Evolutionary conservation across 2,113 vertebrate genomes (phyloP).

Genomic region (Petroica traversi): DNA sequence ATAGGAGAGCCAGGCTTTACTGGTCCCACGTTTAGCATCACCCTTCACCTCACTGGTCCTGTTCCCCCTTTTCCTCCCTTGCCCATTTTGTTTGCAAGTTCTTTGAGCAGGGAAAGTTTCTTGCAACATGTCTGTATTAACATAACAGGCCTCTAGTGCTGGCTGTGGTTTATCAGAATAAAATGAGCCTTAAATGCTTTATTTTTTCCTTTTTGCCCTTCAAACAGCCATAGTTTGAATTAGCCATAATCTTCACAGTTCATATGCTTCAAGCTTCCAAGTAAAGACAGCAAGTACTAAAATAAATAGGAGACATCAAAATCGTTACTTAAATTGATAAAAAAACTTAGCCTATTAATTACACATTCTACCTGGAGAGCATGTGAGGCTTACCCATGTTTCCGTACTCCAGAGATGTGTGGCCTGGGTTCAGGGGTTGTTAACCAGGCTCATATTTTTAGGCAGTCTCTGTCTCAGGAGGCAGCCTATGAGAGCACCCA

Average conservation of each 20-base stretch:
- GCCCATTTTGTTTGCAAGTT: background rate
- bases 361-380: background rate
- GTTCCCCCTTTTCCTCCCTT: background rate
- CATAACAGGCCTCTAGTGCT: background rate
- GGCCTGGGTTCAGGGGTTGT: background rate
- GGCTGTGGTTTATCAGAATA: background rate
- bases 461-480: background rate
- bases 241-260: background rate
- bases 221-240: background rate
- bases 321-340: background rate
- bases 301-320: background rate
- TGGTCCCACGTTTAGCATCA: rapidly evolving
- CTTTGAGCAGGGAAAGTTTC: rapidly evolving
- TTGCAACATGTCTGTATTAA: background rate
- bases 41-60: background rate
- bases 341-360: background rate
- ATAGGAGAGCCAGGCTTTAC: background rate
- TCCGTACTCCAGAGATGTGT: background rate
- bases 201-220: background rate
- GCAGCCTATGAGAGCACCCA: background rate
- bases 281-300: background rate
- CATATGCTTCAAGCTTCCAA: background rate
- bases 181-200: background rate
- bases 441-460: background rate
- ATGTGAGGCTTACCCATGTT: background rate